Base-by-base conservation (phyloP, 2,888 invertebrate genomes). In the Platypus cylindrus region DNA sequence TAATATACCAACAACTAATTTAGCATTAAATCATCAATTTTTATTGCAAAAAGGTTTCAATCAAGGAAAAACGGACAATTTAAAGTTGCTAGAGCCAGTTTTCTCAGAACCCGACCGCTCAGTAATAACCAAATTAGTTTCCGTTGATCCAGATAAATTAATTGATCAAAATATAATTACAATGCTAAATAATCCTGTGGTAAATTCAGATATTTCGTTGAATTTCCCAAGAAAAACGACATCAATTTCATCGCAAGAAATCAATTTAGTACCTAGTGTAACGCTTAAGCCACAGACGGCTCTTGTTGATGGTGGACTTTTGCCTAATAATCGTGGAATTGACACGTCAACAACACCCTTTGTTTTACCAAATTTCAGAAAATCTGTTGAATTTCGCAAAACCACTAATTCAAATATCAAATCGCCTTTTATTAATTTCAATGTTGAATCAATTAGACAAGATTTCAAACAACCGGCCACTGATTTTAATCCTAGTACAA, bases 281-380 rank as follows among this genome's bases (percentile, higher is more conserved):
- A n/a, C n/a, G n/a, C n/a, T n/a, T n/a, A n/a, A n/a, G n/a, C n/a
- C n/a, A n/a, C n/a, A n/a, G n/a, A n/a, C n/a, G n/a, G n/a, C 58
- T 7, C 41, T 54, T n/a, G 40, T 46, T 29, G 38, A 45, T 20
- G 46, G 48, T 5, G 49, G 49, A 9, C 45, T 48, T 30, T 41
- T 71, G 8, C 62, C 51, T 39, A 45, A 40, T 51, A 66, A 52
- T 43, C n/a, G n/a, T n/a, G n/a, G n/a, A n/a, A n/a, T n/a, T n/a
- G n/a, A n/a, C n/a, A n/a, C n/a, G n/a, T n/a, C n/a, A n/a, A n/a
- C n/a, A n/a, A n/a, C n/a, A n/a, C n/a, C n/a, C n/a, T n/a, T n/a
- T n/a, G n/a, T n/a, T n/a, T n/a, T n/a, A n/a, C n/a, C n/a, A n/a
- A n/a, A n/a, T n/a, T n/a, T n/a, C n/a, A n/a, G n/a, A n/a, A n/a